Conservation (phyloP, 1,140 invertebrate species). For the Planococcus citri region DNA sequence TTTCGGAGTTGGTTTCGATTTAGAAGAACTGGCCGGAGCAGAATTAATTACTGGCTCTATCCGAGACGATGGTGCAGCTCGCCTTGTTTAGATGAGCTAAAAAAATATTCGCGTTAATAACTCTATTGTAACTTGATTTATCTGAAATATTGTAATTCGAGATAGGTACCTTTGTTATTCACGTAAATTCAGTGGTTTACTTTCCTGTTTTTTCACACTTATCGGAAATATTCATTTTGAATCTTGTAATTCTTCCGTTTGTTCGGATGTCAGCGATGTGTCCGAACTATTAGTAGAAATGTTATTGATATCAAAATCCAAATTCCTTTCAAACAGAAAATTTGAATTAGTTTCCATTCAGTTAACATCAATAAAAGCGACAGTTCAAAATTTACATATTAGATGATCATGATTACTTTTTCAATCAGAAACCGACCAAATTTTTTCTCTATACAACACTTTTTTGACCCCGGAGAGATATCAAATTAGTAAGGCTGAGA, state of each 20-base stretch:
- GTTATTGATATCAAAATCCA: background rate
- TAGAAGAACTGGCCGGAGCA: too few species aligned
- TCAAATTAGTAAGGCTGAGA: too few species aligned
- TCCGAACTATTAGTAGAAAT: background rate
- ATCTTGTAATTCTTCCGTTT: background rate
- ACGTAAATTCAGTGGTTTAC: background rate
- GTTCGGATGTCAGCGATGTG: background rate
- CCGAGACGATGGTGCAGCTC: background rate
- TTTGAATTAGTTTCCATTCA: background rate
- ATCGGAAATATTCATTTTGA: background rate
- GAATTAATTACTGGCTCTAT: slow-evolving; percentile 27
- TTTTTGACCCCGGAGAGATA: too few species aligned
- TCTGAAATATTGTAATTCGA: too few species aligned
- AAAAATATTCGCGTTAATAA: background rate
- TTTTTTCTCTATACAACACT: too few species aligned
- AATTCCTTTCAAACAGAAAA: background rate
- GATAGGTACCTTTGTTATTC: too few species aligned
- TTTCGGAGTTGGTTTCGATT: slow-evolving; percentile 33
- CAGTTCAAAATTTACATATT: too few species aligned
- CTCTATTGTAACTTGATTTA: background rate
- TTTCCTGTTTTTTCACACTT: background rate
- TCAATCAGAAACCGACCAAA: too few species aligned
- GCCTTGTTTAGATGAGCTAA: background rate
- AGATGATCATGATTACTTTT: too few species aligned
- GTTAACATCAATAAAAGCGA: background rate